Evolutionary conservation across 2,113 vertebrate species (phyloP), one percentile per base, ranked within the genome.

Genomic region (Pithys albifrons): DNA sequence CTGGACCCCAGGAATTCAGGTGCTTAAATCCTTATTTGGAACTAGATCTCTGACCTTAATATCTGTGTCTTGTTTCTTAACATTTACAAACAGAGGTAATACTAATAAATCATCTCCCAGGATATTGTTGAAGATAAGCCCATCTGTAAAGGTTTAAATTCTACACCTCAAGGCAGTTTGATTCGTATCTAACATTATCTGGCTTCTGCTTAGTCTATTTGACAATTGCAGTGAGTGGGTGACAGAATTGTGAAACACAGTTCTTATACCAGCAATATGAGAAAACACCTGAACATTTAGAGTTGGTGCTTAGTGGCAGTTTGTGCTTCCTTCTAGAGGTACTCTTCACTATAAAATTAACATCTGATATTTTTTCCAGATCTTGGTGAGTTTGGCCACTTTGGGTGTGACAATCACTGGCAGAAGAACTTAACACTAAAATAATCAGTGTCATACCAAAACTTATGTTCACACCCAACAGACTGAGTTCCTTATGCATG

Each of bases 221-320:
- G 37, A 73, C 84, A 85, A 76, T 66, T 82, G 45, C n/a, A 76
- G 31, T 49, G 78, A 81, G 48, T 58, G 41, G 29, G 58, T 46
- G 48, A 80, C 3, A 11, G 41, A 73, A 73, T 46, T 80, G 45
- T 79, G 64, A 91, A 97, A 92, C 54, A 51, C 1, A 2, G 18
- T 59, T 28, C 5, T 64, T 35, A 77, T 33, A 91, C 27, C 6
- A 77, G 62, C 35, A 73, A 28, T 41, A 59, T 22, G 23, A 85
- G n/a, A 80, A 96, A 92, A 46, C 49, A 58, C 28, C 41, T 83
- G 28, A 48, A 85, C 0, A 0, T 51, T 88, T 66, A 52, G 22
- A 69, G 58, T 3, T 45, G 31, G 31, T 10, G 12, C 28, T 46
- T 58, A 62, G 28, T 0, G 0, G 58, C 57, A 72, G 43, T 48